Conservation (phyloP, 2,888 invertebrate species). For the Drosophila buzzatii region DNA sequence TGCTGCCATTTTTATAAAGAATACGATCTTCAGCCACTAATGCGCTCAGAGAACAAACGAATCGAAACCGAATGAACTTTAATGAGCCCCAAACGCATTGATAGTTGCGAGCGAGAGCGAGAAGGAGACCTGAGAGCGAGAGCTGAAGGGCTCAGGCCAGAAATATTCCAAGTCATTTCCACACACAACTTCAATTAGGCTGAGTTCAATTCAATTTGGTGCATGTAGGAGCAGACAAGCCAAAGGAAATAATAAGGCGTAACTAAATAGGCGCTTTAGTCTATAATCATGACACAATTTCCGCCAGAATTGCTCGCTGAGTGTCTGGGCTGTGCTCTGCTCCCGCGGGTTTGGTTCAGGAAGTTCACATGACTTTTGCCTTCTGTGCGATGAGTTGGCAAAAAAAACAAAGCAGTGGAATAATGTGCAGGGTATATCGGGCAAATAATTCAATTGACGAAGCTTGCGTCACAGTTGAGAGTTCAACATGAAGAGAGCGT, state of each 20-base stretch:
- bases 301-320: conserved; percentile 51
- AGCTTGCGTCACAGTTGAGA: conserved; percentile 72
- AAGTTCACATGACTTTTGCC: conserved; percentile 74
- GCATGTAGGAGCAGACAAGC: conserved; percentile 35
- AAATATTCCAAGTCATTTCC: conserved; percentile 72
- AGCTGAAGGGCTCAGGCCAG: conserved; percentile 4
- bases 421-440: conserved; percentile 39
- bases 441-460: conserved; percentile 51
- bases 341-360: conserved; percentile 55
- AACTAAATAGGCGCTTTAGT: conserved; percentile 80
- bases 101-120: conserved; percentile 25
- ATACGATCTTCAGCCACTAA: conserved; percentile 1
- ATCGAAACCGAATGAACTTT: conserved; percentile 57
- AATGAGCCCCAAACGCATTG: conserved; percentile 58
- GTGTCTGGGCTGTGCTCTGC: conserved; percentile 10
- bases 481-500: conserved; percentile 61
- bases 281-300: conserved; percentile 81
- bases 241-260: conserved; percentile 78
- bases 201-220: conserved; percentile 62
- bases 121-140: not conserved
- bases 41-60: conserved; percentile 30
- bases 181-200: conserved; percentile 72
- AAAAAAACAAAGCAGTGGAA: conserved; percentile 17
- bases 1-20: conserved; percentile 20
- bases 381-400: conserved; percentile 61